phyloP scores from a whole-genome alignment of 2,113 vertebrate genomes.

The Amia ocellicauda region DNA sequence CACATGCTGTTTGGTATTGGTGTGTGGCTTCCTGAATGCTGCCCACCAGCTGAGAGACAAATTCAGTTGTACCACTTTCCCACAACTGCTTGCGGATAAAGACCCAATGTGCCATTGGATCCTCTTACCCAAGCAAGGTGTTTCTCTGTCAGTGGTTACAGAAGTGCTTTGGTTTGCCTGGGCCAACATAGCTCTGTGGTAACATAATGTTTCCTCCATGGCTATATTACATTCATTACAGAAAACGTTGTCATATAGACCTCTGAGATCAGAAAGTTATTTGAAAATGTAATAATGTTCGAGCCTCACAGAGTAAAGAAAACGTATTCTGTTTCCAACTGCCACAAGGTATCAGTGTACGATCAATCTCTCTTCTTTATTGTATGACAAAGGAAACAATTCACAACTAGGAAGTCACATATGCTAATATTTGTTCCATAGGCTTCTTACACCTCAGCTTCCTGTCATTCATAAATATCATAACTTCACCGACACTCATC shows the following conservation, averaged over 20 bases:
- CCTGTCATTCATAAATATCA: no score
- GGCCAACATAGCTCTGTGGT: not conserved
- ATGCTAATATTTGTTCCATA: no score
- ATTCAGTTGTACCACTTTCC: constrained; percentile 6
- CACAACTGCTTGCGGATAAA: not conserved
- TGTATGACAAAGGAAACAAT: no score
- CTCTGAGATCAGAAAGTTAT: not conserved
- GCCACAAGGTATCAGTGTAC: no score
- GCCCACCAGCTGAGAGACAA: not conserved
- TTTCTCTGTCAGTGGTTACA: not conserved
- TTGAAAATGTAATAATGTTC: not conserved
- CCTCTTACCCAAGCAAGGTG: not conserved
- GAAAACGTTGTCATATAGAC: not conserved
- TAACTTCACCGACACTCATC: no score
- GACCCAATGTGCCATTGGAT: not conserved
- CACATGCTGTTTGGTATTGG: not conserved
- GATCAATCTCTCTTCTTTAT: no score
- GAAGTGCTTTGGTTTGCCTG: not conserved
- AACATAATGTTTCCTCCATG: not conserved
- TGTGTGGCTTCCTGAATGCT: not conserved
- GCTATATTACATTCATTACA: not conserved
- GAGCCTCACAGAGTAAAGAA: no score
- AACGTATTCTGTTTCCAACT: no score
- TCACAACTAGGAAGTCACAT: no score
- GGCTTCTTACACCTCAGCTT: no score